Conservation (phyloP, 2,113 vertebrate genomes). For the Eonycteris spelaea region DNA sequence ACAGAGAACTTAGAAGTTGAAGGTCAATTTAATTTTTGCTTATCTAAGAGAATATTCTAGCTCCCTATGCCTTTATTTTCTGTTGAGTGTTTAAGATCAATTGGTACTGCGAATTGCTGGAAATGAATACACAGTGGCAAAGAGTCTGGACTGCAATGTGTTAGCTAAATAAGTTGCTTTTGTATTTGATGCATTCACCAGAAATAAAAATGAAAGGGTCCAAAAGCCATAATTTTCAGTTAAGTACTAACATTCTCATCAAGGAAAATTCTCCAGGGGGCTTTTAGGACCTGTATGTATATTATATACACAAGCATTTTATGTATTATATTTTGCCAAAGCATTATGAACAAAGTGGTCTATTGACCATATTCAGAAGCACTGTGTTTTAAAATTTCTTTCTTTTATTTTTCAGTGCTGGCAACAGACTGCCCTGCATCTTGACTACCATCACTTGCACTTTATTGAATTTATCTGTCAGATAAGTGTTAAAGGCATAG, state of each 20-base stretch:
- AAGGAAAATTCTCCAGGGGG: background rate
- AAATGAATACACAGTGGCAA: background rate
- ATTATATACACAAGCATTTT: background rate
- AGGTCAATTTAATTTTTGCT: constrained; percentile 56
- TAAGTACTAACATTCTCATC: constrained; percentile 3
- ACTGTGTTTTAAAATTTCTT: background rate
- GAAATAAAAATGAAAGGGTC: constrained; percentile 44
- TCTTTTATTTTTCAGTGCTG: background rate
- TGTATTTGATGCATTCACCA: background rate
- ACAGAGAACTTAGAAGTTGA: constrained; percentile 28
- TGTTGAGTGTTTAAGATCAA: constrained; percentile 47
- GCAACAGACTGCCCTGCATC: background rate
- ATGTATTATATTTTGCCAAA: background rate
- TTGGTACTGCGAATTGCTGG: background rate
- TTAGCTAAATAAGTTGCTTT: constrained; percentile 25
- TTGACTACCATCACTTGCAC: background rate
- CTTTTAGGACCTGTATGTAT: background rate
- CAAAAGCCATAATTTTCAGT: background rate
- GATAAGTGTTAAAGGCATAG: background rate
- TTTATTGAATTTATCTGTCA: background rate
- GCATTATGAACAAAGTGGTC: background rate
- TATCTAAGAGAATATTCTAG: constrained; percentile 27
- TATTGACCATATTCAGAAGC: background rate
- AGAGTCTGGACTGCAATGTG: background rate
- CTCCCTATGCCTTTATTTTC: background rate